These are phyloP conservation scores for Bradypus variegatus DNA, from an alignment of 2,797 vertebrate genomes.

Conservation along the genomic window DNA sequence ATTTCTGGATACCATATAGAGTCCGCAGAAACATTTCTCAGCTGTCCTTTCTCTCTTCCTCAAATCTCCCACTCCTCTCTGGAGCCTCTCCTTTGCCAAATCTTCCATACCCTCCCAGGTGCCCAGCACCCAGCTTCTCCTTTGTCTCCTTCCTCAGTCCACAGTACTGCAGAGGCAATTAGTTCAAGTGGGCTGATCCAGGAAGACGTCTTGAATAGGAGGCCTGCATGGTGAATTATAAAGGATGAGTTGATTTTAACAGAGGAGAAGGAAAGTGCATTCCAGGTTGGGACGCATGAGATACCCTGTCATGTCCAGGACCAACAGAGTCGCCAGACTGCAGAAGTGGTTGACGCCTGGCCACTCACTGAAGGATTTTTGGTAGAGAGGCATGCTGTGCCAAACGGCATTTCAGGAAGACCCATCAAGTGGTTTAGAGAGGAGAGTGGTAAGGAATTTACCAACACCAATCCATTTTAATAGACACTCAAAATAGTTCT, in stretches of 20 bases:
- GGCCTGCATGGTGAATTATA: background rate
- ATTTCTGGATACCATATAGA: background rate
- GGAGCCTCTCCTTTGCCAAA: background rate
- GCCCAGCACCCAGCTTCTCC: background rate
- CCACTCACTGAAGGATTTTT: background rate
- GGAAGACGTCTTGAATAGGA: background rate
- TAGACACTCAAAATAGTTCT: background rate
- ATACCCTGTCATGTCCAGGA: background rate
- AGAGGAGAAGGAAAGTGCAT: background rate
- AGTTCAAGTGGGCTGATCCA: background rate
- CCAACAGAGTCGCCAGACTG: background rate
- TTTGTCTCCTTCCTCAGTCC: background rate
- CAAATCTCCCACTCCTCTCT: background rate
- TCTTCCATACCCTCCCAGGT: background rate
- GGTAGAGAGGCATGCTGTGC: background rate
- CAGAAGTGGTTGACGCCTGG: background rate
- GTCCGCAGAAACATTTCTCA: background rate
- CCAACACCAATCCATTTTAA: background rate
- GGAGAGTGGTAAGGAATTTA: background rate
- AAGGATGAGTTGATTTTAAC: background rate
- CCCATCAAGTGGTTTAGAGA: background rate
- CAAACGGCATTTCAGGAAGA: background rate
- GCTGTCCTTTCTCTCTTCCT: background rate
- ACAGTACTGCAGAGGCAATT: background rate
- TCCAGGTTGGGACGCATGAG: background rate